These are phyloP conservation scores for Tigriopus japonicus DNA, from an alignment of 1,140 invertebrate species.

Conservation along the genomic window DNA sequence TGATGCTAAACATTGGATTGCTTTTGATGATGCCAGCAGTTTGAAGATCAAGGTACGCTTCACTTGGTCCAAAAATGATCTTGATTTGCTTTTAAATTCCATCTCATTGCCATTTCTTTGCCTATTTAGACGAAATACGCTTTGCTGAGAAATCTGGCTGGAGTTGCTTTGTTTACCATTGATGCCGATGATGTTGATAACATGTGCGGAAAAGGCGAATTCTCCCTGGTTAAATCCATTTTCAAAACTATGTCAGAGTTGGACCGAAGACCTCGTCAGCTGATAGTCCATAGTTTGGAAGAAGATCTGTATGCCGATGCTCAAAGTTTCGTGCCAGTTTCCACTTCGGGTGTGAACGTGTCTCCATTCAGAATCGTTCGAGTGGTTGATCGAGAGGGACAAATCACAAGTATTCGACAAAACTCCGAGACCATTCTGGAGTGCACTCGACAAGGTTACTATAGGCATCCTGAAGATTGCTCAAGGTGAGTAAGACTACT, in stretches of 20 bases:
- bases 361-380: constrained; percentile 49
- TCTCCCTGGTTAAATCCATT: constrained; percentile 22
- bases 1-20: constrained; percentile 47
- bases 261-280: constrained; percentile 31
- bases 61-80: neutral
- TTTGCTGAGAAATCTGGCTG: constrained; percentile 35
- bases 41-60: constrained; percentile 44
- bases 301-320: constrained; percentile 22
- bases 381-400: constrained; percentile 46
- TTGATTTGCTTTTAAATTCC: neutral
- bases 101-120: constrained; percentile 3
- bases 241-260: constrained; percentile 28
- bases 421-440: constrained; percentile 44
- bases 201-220: constrained; percentile 20
- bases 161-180: constrained; percentile 27
- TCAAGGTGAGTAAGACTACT: too few relatives aligned
- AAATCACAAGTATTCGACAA: constrained; percentile 46
- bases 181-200: constrained; percentile 24
- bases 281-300: constrained; percentile 24
- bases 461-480: constrained; percentile 54
- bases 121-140: constrained; percentile 34
- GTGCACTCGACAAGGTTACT: constrained; percentile 56
- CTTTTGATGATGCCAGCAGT: constrained; percentile 50
- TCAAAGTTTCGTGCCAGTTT: constrained; percentile 7
- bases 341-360: constrained; percentile 21